Percentiles rank a stretch among this genome's conserved stretches.
phyloP scores from a whole-genome alignment of 2,113 vertebrate species.

The Lipotes vexillifer region DNA sequence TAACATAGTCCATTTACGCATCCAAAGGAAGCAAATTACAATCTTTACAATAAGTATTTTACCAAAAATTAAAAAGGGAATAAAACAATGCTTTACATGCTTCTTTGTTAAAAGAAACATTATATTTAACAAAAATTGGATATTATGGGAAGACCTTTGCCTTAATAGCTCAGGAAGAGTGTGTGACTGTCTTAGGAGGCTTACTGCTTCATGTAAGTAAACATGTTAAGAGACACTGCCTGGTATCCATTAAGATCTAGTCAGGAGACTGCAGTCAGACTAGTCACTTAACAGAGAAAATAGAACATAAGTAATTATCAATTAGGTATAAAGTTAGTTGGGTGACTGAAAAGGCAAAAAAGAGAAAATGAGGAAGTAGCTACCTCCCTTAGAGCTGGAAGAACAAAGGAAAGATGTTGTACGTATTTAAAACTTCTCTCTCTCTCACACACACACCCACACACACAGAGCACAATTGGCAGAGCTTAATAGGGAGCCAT shows the following conservation, averaged over 20 bases:
- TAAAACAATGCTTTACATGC: not conserved
- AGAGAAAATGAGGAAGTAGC: not conserved
- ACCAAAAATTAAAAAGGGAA: not conserved
- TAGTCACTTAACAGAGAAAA: not conserved
- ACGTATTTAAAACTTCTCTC: not conserved
- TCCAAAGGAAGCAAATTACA: not conserved
- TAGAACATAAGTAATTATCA: not conserved
- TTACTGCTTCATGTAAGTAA: not conserved
- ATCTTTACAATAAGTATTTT: not conserved
- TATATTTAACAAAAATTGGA: not conserved
- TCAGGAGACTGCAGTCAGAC: not conserved
- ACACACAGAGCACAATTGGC: fast-evolving
- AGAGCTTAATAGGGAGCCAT: not conserved
- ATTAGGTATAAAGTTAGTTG: not conserved
- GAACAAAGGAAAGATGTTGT: not conserved
- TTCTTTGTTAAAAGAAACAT: not conserved
- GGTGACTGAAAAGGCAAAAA: not conserved
- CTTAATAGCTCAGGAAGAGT: not conserved
- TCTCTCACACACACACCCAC: not conserved
- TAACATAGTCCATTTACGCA: not conserved
- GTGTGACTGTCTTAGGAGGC: not conserved
- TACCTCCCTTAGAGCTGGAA: not conserved
- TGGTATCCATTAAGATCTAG: not conserved
- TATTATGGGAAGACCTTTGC: not conserved
- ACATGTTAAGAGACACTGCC: not conserved